phyloP scores from a whole-genome alignment of 2,797 vertebrate genomes.

The Sarcophilus harrisii region DNA sequence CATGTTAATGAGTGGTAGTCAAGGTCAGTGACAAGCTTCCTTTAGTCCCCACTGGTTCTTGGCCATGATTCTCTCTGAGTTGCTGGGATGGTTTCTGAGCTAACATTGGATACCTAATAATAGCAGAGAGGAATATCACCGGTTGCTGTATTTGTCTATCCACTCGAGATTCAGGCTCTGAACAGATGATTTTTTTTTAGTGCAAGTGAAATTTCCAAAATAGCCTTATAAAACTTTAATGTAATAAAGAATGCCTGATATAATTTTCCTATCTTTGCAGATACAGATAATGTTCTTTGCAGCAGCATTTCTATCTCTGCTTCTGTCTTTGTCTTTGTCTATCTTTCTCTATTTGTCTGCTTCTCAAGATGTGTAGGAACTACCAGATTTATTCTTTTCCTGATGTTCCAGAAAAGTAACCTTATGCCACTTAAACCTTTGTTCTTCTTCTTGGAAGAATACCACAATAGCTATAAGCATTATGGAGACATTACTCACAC shows the following conservation, averaged over 20 bases:
- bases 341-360: too few relatives aligned
- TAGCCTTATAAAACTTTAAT: conserved; percentile 36
- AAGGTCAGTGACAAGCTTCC: neutral
- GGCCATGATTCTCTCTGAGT: conserved; percentile 33
- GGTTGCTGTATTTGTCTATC: conserved; percentile 31
- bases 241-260: neutral
- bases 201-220: conserved; percentile 36
- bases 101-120: conserved; percentile 34
- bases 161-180: conserved; percentile 52
- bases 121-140: conserved; percentile 42
- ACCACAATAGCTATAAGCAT: neutral
- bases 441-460: neutral
- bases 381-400: neutral
- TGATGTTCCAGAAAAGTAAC: neutral
- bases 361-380: neutral
- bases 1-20: conserved; percentile 32
- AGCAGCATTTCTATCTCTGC: neutral
- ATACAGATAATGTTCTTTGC: neutral
- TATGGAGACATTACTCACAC: neutral
- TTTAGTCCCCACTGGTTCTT: conserved; percentile 52
- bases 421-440: neutral
- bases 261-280: neutral
- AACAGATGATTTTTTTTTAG: conserved; percentile 39
- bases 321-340: too few relatives aligned
- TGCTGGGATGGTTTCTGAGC: neutral